Evolutionary conservation across 2,888 invertebrate species (phyloP).

Genomic region (Eueremaeus valkanovi): DNA sequence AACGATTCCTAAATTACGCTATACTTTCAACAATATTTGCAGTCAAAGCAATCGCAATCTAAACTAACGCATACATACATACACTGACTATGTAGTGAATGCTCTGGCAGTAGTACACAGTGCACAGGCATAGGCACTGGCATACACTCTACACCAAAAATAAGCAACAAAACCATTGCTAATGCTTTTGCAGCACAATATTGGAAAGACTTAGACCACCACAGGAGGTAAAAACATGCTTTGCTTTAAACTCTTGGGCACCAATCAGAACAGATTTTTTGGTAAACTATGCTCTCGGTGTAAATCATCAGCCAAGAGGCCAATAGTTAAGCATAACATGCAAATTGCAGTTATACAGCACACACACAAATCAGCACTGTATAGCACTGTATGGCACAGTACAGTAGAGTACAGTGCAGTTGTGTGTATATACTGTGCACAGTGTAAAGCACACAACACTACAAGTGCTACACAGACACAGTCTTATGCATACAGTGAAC

Average conservation of each 20-base stretch:
- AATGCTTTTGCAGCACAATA: conserved; percentile 16
- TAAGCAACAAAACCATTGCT: conserved; percentile 20
- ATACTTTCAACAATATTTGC: conserved; percentile 9
- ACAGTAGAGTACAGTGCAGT: too few relatives aligned
- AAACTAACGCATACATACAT: too few relatives aligned
- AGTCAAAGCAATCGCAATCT: too few relatives aligned
- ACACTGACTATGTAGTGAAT: not conserved
- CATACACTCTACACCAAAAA: not conserved
- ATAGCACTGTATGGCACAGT: too few relatives aligned
- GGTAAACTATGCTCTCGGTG: conserved; percentile 20
- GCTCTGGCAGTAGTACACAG: not conserved
- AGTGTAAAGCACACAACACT: too few relatives aligned
- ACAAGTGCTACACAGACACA: too few relatives aligned
- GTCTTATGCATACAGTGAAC: too few relatives aligned
- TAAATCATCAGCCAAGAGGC: conserved; percentile 13
- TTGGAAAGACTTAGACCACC: not conserved
- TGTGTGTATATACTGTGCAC: too few relatives aligned
- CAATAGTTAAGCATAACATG: conserved; percentile 14
- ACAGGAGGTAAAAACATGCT: conserved; percentile 19
- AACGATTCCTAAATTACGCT: conserved; percentile 22
- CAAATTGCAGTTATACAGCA: too few relatives aligned
- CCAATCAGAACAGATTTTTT: conserved; percentile 15
- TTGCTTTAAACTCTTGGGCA: conserved; percentile 1
- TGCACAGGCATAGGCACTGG: too few relatives aligned
- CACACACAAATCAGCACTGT: too few relatives aligned